Conservation (phyloP, 2,888 invertebrate species). For the Pseudococcus longispinus region DNA sequence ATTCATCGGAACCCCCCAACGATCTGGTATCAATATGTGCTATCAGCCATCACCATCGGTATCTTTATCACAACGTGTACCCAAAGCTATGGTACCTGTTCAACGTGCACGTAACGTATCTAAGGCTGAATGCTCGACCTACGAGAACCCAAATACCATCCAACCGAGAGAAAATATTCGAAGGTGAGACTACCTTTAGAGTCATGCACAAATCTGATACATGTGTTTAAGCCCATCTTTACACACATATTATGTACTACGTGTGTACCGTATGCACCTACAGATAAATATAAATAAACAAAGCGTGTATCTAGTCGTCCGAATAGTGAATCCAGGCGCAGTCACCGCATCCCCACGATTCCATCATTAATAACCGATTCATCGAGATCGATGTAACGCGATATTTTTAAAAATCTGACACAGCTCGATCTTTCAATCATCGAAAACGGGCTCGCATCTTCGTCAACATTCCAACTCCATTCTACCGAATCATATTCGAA, state of each 20-base stretch:
- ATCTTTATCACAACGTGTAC: background rate
- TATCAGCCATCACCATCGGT: background rate
- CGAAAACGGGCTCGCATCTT: background rate
- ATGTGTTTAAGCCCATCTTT: background rate
- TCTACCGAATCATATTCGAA: background rate
- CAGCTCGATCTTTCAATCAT: constrained; percentile 20
- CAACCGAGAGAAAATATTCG: constrained; percentile 17
- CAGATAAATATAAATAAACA: background rate
- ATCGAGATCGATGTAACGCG: background rate
- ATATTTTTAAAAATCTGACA: constrained; percentile 3
- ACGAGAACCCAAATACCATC: constrained; percentile 31
- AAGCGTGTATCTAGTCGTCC: background rate
- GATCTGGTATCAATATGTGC: background rate
- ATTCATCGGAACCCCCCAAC: background rate
- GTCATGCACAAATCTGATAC: background rate
- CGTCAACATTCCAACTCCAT: constrained; percentile 17
- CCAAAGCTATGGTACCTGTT: background rate
- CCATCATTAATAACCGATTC: constrained; percentile 6
- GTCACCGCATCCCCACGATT: background rate
- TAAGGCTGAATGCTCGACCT: constrained; percentile 9
- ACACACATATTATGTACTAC: background rate
- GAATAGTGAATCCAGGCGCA: background rate
- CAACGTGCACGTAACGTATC: background rate
- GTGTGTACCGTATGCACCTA: background rate
- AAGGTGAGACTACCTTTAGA: constrained; percentile 13